These are phyloP conservation scores for Eremobia ochroleuca DNA, from an alignment of 2,888 invertebrate species.

Conservation along the genomic window DNA sequence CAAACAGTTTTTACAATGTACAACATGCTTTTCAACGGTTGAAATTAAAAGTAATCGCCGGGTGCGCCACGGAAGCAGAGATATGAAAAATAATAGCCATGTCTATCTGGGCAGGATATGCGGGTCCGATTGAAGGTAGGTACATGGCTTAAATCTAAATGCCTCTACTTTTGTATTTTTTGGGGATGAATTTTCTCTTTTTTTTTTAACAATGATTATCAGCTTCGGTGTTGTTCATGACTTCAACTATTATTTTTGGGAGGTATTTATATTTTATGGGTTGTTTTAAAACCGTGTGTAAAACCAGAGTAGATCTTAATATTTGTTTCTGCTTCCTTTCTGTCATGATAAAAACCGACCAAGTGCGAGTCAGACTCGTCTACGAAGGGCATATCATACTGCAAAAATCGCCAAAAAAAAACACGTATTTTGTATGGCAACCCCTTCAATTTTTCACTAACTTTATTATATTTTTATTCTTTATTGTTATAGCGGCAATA, in stretches of 20 bases:
- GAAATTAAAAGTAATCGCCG: constrained; percentile 87
- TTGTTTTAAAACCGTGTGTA: neutral
- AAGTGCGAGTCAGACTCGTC: neutral
- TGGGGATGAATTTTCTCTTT: constrained; percentile 47
- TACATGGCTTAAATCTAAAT: constrained; percentile 75
- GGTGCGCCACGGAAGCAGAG: constrained; percentile 80
- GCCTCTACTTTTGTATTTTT: constrained; percentile 68
- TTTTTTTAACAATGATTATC: constrained; percentile 37
- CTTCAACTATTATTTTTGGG: constrained; percentile 30
- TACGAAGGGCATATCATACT: no score
- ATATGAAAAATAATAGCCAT: constrained; percentile 86
- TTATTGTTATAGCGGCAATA: no score
- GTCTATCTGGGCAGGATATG: constrained; percentile 76
- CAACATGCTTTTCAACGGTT: constrained; percentile 82
- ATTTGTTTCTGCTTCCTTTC: neutral
- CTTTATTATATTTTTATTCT: no score
- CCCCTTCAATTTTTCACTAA: no score
- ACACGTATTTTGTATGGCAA: neutral
- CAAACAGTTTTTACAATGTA: constrained; percentile 82
- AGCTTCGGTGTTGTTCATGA: constrained; percentile 24
- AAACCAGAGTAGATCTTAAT: neutral
- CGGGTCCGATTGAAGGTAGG: constrained; percentile 75
- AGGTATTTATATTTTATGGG: neutral
- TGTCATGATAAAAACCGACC: neutral
- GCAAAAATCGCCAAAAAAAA: no score